phyloP scores from a whole-genome alignment of 2,113 vertebrate genomes.

The Oncorhynchus mykiss region DNA sequence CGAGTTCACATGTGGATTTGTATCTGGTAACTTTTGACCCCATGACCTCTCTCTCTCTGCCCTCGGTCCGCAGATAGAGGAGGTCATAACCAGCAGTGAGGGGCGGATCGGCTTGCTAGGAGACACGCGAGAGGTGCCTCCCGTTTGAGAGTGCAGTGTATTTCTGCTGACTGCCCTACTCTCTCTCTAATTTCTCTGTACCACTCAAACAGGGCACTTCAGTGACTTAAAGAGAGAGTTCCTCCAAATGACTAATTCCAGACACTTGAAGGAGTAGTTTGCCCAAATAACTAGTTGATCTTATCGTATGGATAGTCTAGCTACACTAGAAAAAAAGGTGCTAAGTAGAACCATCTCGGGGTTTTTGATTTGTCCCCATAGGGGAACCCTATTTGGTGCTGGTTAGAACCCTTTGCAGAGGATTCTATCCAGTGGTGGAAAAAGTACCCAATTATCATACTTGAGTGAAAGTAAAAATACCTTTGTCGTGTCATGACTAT shows the following conservation, averaged over 20 bases:
- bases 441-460: too few species aligned
- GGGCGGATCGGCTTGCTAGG: conserved; percentile 83
- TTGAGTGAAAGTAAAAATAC: too few species aligned
- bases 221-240: neutral
- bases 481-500: too few species aligned
- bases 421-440: too few species aligned
- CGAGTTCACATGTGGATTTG: conserved; percentile 27
- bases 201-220: neutral
- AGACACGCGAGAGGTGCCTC: conserved; percentile 81
- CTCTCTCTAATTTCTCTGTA: conserved; percentile 25
- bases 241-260: neutral
- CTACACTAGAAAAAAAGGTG: too few species aligned
- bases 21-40: neutral
- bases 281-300: too few species aligned
- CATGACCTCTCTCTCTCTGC: neutral
- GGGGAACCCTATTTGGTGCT: too few species aligned
- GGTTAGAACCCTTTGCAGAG: too few species aligned
- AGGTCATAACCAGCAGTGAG: conserved; percentile 71
- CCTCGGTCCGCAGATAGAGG: conserved; percentile 73
- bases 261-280: too few species aligned
- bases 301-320: too few species aligned
- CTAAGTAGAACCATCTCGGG: too few species aligned
- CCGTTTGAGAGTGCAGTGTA: conserved; percentile 67
- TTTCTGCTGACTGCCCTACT: conserved; percentile 48
- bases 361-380: too few species aligned